Conservation (phyloP, 2,888 invertebrate genomes). For the Agrotis exclamationis region DNA sequence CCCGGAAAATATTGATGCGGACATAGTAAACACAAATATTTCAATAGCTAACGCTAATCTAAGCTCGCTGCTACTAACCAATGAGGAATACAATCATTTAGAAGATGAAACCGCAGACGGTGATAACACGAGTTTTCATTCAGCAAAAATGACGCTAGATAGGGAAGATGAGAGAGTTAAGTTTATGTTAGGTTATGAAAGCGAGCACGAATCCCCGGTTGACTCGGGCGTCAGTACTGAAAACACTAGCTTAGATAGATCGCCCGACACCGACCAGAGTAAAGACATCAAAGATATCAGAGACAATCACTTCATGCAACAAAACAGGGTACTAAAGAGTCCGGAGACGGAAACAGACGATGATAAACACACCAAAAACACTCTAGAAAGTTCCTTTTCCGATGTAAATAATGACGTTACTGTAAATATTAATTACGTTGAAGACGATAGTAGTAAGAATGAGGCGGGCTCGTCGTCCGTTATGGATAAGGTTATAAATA, state of each 20-base stretch:
- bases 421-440: conserved; percentile 85
- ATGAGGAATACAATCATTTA: conserved; percentile 84
- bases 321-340: conserved; percentile 85
- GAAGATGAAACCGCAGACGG: conserved; percentile 73
- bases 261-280: conserved; percentile 91
- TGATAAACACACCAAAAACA: conserved; percentile 66
- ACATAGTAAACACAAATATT: conserved; percentile 88
- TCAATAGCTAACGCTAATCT: conserved; percentile 93
- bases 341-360: conserved; percentile 71
- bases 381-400: conserved; percentile 83
- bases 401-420: conserved; percentile 72
- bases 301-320: conserved; percentile 82
- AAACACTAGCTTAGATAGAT: conserved; percentile 93
- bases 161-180: conserved; percentile 82
- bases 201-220: conserved; percentile 86
- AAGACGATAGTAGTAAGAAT: conserved; percentile 81
- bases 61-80: conserved; percentile 90
- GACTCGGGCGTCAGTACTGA: conserved; percentile 95
- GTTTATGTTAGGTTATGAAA: conserved; percentile 88
- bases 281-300: conserved; percentile 75
- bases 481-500: conserved; percentile 75
- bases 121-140: conserved; percentile 82
- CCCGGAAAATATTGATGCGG: conserved; percentile 84
- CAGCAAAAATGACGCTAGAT: conserved; percentile 80
- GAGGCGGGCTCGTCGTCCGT: conserved; percentile 82